Base-by-base conservation (phyloP, 2,888 invertebrate species). In the Scrobipalpa costella region DNA sequence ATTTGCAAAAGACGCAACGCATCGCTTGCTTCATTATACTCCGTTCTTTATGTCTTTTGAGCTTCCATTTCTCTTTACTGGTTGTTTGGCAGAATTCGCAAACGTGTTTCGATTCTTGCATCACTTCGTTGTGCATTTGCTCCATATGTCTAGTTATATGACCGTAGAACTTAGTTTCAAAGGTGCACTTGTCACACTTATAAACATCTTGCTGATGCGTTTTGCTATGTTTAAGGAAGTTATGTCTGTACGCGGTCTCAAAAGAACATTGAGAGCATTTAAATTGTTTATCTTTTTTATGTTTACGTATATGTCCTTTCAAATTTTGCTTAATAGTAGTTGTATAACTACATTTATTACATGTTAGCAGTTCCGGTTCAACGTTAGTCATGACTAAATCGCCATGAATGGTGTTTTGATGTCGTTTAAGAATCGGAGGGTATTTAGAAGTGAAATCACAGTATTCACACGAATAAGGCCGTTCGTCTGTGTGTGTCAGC, bases 11-110 rank as follows among this genome's bases (percentile, higher is more conserved):
- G 0, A 61, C 57, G 62, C 88, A 88, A 33, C 79, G 79, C 0
- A 88, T 47, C 0, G 71, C 1, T 0, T 68, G 62, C 0, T 71
- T 69, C 36, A 81, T 82, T 15, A 71, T 77, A 33, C 84, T 86
- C 1, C 84, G 71, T 1, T 80, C 79, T 33, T 74, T 78, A 33
- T 89, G 88, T 0, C 80, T 72, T 0, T 82, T 86, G n/a, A 88
- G 68, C n/a, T 86, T 70, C 87, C 87, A 87, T 1, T 72, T 72
- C 0, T 76, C 71, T 68, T 78, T 78, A 0, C 86, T 86, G 0
- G 85, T 78, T 62, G 86, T 86, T 33, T 83, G 80, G 58, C 88
- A 88, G 0, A 76, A 60, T 1, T 82, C 78, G 63, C 88, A 88
- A 7, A 74, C 78, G 40, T 77, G 34, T 7, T 55, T 55, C 34